Base-by-base conservation (phyloP, 2,888 invertebrate genomes). In the Mythimna lalbum region DNA sequence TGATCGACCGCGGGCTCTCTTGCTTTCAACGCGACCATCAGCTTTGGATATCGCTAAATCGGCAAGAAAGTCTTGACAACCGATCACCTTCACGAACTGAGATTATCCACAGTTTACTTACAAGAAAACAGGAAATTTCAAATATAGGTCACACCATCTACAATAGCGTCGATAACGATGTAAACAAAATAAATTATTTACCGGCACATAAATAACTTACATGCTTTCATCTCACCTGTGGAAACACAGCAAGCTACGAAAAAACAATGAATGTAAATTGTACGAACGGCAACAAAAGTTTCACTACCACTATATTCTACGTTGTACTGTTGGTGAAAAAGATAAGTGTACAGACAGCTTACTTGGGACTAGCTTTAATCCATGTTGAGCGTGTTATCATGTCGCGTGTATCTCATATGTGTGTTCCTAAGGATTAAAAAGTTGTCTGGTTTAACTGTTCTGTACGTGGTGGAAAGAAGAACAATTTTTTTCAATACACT, bases 251-350 rank as follows among this genome's bases (percentile, higher is more conserved):
- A 47, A 47, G 55, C 19, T 19, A 55, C 39, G 63, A 55, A 72
- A 76, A 70, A 82, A 68, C 78, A 74, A 79, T 81, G 56, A 66
- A 69, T 67, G 55, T 73, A 73, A 66, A 75, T 74, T 64, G 27
- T 47, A 66, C 64, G 39, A 12, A 39, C n/a, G 57, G 55, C 19
- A 47, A 69, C 72, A 69, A 59, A 76, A 68, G 52, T 66, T 78
- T 65, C 55, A 53, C 63, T 72, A 66, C 23, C 52, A 55, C 62
- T 70, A 60, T 49, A 10, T 71, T 63, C 27, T 49, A 69, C 55
- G 21, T 49, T 21, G 63, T 69, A 72, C 21, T 43, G 57, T 43
- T 52, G 19, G 21, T 19, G 52, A 72, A 72, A 72, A 10, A 19
- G 12, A 33, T 57, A 43, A 50, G n/a, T 19, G 12, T 12, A 47